Percentiles rank a stretch among this genome's conserved stretches.
Evolutionary conservation across 1,140 invertebrate species (phyloP).

Genomic region (Gonioctena quinquepunctata): DNA sequence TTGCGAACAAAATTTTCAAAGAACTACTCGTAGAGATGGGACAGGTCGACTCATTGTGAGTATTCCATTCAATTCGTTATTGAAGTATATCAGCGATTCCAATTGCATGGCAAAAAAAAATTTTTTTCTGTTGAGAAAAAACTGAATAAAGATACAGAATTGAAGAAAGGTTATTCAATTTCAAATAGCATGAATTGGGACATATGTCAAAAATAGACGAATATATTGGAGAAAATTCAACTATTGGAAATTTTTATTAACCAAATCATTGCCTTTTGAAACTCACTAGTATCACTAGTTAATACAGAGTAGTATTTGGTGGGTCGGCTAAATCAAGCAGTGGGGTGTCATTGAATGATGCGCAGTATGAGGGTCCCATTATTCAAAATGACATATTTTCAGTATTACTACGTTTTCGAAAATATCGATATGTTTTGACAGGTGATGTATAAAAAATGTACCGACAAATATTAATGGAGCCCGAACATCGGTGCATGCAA

Average conservation of each 20-base stretch:
- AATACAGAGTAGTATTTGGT: slow-evolving; percentile 47
- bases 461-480: slow-evolving; percentile 47
- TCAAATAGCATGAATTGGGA: slow-evolving; percentile 48
- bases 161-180: slow-evolving; percentile 42
- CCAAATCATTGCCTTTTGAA: slow-evolving; percentile 48
- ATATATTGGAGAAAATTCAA: slow-evolving; percentile 9
- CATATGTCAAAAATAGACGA: slow-evolving; percentile 30
- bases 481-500: slow-evolving; percentile 45
- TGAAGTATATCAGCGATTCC: slow-evolving; percentile 44
- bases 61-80: slow-evolving; percentile 44
- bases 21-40: slow-evolving; percentile 29
- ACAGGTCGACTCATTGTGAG: slow-evolving; percentile 47
- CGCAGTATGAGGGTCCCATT: slow-evolving; percentile 31
- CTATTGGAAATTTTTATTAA: slow-evolving; percentile 37
- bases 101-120: slow-evolving; percentile 38
- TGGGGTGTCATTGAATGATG: slow-evolving; percentile 33
- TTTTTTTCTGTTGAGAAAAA: slow-evolving; percentile 43
- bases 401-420: slow-evolving; percentile 55
- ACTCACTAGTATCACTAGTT: slow-evolving; percentile 31
- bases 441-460: slow-evolving; percentile 56
- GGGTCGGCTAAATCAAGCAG: slow-evolving; percentile 44
- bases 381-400: slow-evolving; percentile 51
- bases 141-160: slow-evolving; percentile 35
- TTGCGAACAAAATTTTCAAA: slow-evolving; percentile 42
- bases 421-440: slow-evolving; percentile 47